These are phyloP conservation scores for Agrotis segetum DNA, from an alignment of 2,888 invertebrate species.

Conservation along the genomic window DNA sequence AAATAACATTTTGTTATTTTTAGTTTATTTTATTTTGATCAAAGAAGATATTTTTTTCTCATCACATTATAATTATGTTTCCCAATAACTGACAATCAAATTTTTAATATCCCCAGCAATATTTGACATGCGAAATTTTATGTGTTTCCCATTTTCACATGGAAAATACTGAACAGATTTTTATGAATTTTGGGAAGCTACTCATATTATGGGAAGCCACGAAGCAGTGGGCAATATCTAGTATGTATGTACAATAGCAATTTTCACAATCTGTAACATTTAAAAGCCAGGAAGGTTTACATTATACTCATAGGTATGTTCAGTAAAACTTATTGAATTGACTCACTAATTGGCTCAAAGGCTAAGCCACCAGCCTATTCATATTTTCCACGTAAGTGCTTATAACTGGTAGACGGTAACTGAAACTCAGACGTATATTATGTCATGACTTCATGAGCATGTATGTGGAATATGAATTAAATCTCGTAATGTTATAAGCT, in stretches of 20 bases:
- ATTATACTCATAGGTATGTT: background rate
- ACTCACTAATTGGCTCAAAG: slow-evolving; percentile 72
- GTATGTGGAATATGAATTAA: slow-evolving; percentile 26
- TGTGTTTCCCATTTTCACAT: no score
- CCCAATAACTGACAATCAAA: background rate
- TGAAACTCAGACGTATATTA: slow-evolving; percentile 36
- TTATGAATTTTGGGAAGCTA: no score
- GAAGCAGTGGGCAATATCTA: background rate
- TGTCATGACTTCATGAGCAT: slow-evolving; percentile 45
- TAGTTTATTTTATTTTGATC: background rate
- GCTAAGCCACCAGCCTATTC: slow-evolving; percentile 56
- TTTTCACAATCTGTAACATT: background rate
- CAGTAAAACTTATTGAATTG: slow-evolving; percentile 38
- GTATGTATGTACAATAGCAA: background rate
- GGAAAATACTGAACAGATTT: no score
- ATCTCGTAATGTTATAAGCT: slow-evolving; percentile 48
- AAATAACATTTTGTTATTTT: background rate
- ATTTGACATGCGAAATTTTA: no score
- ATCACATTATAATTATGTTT: background rate
- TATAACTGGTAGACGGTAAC: slow-evolving; percentile 12
- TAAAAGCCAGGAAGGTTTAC: slow-evolving; percentile 8
- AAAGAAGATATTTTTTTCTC: background rate
- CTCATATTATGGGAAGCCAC: no score
- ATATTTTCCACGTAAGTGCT: slow-evolving; percentile 45
- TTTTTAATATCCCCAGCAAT: no score